Base-by-base conservation (phyloP, 2,888 invertebrate genomes). In the Hirtodrosophila cameraria region DNA sequence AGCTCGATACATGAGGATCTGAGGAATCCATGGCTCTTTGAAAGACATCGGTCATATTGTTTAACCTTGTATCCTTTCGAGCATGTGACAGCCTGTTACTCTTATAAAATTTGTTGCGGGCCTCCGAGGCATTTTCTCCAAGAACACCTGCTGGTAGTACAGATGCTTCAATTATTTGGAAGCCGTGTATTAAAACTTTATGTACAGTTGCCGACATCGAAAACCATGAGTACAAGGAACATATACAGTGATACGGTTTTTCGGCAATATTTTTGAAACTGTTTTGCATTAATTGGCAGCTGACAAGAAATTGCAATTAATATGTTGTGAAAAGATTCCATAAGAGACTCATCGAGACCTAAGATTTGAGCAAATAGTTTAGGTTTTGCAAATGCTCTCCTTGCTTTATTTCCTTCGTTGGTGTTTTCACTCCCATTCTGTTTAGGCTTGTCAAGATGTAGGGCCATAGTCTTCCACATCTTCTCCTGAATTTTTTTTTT, bases 171-270 rank as follows among this genome's bases (percentile, higher is more conserved):
- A n/a, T n/a, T n/a, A n/a, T n/a, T 27, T 27, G 46, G 30, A 18
- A 55, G 25, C 30, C 30, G 30, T 35, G 45, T 15, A 41, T 18
- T 55, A 46, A 41, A 18, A 36, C 42, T 57, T 49, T 49, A 49
- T 57, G 35, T 23, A 57, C 57, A 11, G 35, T 28, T 48, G 48
- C 35, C 42, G 48, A 49, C 48, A 38, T 49, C 13, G 48, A 38
- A 38, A 48, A 28, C 36, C 48, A 48, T 46, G 35, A 15, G 16
- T 25, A 46, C 33, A 46, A 46, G 25, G 43, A 31, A n/a, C 43
- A 43, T 43, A 43, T 43, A 43, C 12, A 43, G 30, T 30, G 46
- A 25, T 33, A 35, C 27, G 13, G 46, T 46, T 35, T 46, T 49
- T 20, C 30, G 48, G 20, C 48, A 49, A 49, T 49, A 49, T 30